Conservation (phyloP, 2,113 vertebrate genomes). For the Phalacrocorax pelagicus region DNA sequence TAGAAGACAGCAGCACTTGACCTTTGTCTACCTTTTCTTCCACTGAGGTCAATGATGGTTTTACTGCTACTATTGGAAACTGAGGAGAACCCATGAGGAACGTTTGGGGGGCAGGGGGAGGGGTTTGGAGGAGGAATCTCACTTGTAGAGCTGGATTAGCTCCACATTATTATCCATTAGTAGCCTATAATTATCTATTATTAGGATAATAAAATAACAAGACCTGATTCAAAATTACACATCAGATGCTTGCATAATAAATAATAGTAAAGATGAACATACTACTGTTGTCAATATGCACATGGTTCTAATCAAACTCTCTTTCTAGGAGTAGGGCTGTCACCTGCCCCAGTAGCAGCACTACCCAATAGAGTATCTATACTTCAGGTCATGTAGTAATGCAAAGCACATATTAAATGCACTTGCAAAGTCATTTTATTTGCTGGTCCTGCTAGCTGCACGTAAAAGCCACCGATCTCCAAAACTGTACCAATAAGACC, state of each 20-base stretch:
- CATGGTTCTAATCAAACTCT: rapidly evolving
- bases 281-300: neutral
- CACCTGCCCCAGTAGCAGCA: neutral
- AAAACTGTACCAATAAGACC: neutral
- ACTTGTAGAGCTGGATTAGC: neutral
- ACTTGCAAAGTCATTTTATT: neutral
- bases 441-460: neutral
- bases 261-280: neutral
- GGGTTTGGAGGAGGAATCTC: too few species aligned
- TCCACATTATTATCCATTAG: too few species aligned
- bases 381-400: rapidly evolving
- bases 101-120: neutral
- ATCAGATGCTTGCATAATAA: neutral
- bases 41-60: neutral
- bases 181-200: too few species aligned
- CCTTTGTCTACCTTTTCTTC: neutral
- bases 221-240: neutral
- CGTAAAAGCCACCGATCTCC: neutral
- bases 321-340: neutral
- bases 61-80: neutral
- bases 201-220: neutral
- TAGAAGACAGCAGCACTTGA: neutral
- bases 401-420: neutral
- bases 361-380: rapidly evolving
- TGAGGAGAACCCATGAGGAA: neutral